These are phyloP conservation scores for Chloebia gouldiae DNA, from an alignment of 2,113 vertebrate species.

Conservation along the genomic window DNA sequence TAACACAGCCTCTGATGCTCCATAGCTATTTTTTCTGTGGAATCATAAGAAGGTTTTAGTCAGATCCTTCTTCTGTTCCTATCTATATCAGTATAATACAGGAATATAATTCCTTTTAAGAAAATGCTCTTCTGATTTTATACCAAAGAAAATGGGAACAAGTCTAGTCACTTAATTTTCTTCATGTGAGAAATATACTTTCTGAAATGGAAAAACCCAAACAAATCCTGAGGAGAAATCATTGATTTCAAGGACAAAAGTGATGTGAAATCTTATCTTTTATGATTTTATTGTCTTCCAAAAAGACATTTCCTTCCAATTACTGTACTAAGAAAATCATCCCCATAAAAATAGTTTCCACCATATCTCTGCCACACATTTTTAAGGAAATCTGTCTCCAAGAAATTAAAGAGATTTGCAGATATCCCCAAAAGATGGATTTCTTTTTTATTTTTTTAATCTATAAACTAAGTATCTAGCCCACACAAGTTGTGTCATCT, in stretches of 20 bases:
- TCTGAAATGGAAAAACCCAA: neutral
- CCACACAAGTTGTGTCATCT: neutral
- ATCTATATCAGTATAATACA: neutral
- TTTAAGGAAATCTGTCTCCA: neutral
- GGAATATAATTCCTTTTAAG: neutral
- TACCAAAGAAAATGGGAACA: neutral
- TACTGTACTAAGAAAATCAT: neutral
- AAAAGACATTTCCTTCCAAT: neutral
- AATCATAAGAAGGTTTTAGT: neutral
- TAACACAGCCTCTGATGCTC: neutral
- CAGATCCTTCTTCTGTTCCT: neutral
- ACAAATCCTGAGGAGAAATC: neutral
- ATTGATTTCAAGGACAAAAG: neutral
- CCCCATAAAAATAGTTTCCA: neutral
- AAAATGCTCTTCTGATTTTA: neutral
- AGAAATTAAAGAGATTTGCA: neutral
- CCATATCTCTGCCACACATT: neutral
- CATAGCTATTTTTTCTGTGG: neutral
- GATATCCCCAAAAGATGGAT: neutral
- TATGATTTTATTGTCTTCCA: neutral
- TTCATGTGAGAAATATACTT: neutral
- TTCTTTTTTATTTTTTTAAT: neutral
- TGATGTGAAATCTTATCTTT: neutral
- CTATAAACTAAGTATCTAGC: neutral
- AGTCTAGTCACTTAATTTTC: neutral